Conservation (phyloP, 2,888 invertebrate genomes). For the Drosophila borealis region DNA sequence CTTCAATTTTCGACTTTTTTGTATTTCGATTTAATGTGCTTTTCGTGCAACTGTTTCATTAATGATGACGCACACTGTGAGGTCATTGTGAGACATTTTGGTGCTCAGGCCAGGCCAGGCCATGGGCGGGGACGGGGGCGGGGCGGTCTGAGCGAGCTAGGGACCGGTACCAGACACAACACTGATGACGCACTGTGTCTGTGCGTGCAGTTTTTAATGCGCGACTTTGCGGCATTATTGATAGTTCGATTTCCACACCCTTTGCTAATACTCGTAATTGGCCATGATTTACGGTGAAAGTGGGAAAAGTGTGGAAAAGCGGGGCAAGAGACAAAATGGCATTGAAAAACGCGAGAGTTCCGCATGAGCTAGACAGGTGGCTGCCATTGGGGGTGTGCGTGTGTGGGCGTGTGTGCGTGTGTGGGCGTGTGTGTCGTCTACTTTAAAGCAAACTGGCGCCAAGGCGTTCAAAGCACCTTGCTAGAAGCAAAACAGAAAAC, state of each 20-base stretch:
- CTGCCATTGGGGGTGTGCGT: conserved; percentile 25
- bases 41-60: conserved; percentile 48
- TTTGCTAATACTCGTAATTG: conserved; percentile 61
- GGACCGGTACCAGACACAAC: conserved; percentile 27
- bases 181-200: conserved; percentile 63
- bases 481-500: conserved; percentile 19
- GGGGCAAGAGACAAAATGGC: conserved; percentile 43
- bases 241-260: conserved; percentile 46
- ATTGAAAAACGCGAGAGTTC: conserved; percentile 63
- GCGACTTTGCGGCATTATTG: conserved; percentile 26
- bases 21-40: conserved; percentile 6
- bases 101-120: too few species aligned
- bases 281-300: conserved; percentile 59
- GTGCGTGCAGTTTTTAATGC: conserved; percentile 14
- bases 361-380: conserved; percentile 35
- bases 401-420: not conserved
- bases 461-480: conserved; percentile 54
- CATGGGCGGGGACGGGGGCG: too few species aligned
- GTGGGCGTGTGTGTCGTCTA: conserved; percentile 19
- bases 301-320: conserved; percentile 30
- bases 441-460: conserved; percentile 46
- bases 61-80: conserved; percentile 75
- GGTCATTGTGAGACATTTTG: conserved; percentile 58
- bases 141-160: not conserved
- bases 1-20: not conserved